Evolutionary conservation across 1,140 invertebrate genomes (phyloP).

Genomic region (Caerostris extrusa): DNA sequence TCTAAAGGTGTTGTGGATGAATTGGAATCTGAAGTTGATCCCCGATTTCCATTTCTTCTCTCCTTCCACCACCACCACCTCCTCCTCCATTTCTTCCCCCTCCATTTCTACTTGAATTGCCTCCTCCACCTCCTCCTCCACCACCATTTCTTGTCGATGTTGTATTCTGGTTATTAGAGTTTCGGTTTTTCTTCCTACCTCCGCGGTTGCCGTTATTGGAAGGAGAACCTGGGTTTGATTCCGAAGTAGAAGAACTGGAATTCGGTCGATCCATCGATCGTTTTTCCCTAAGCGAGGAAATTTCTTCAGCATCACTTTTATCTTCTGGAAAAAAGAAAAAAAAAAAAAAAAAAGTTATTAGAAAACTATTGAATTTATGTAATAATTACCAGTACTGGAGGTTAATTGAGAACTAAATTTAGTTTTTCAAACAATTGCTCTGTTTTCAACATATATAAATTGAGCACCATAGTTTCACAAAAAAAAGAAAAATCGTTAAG

Average conservation of each 20-base stretch:
- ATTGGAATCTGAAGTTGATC: background rate
- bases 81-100: constrained; percentile 34
- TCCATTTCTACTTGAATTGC: constrained; percentile 23
- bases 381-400: too few species aligned
- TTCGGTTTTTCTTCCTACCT: background rate
- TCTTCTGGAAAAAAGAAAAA: constrained; percentile 11
- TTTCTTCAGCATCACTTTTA: background rate
- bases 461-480: too few species aligned
- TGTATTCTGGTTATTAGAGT: constrained; percentile 14
- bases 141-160: background rate
- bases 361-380: background rate
- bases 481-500: too few species aligned
- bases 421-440: too few species aligned
- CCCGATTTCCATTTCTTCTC: constrained; percentile 34
- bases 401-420: too few species aligned
- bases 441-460: too few species aligned
- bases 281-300: background rate
- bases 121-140: constrained; percentile 1
- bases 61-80: background rate
- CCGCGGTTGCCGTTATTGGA: background rate
- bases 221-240: background rate
- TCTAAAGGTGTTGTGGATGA: constrained; percentile 40
- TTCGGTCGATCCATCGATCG: background rate
- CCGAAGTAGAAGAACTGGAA: background rate
- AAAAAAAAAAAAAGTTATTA: background rate